These are phyloP conservation scores for Branchipolynoe longqiensis DNA, from an alignment of 2,888 invertebrate genomes.

Conservation along the genomic window DNA sequence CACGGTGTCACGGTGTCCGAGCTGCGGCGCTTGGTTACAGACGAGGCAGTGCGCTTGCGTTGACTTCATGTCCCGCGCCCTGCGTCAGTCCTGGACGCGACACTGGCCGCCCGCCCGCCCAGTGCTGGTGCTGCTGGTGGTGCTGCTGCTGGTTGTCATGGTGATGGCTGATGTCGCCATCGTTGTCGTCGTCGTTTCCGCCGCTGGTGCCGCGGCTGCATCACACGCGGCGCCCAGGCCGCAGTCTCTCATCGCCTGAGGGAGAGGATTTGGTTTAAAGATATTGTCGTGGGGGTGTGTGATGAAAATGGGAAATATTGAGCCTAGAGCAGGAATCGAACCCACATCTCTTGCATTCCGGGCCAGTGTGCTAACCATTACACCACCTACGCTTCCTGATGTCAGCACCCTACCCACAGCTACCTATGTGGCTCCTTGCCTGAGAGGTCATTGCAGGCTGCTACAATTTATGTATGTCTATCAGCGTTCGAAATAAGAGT, in stretches of 20 bases:
- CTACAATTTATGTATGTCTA: no score
- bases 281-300: not conserved
- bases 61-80: slow-evolving; percentile 28
- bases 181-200: not conserved
- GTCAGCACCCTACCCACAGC: no score
- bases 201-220: not conserved
- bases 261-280: not conserved
- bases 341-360: no score
- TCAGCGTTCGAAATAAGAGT: no score
- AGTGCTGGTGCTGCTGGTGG: no score
- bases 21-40: slow-evolving; percentile 23
- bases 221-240: not conserved
- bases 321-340: no score
- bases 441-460: no score
- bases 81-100: not conserved
- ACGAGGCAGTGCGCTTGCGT: slow-evolving; percentile 2
- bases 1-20: not conserved
- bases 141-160: not conserved
- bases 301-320: no score
- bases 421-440: no score
- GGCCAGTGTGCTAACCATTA: no score
- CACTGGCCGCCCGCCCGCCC: not conserved
- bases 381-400: no score
- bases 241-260: not conserved
- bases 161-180: not conserved